phyloP scores from a whole-genome alignment of 2,888 invertebrate species.

The Harpagoxenus sublaevis region DNA sequence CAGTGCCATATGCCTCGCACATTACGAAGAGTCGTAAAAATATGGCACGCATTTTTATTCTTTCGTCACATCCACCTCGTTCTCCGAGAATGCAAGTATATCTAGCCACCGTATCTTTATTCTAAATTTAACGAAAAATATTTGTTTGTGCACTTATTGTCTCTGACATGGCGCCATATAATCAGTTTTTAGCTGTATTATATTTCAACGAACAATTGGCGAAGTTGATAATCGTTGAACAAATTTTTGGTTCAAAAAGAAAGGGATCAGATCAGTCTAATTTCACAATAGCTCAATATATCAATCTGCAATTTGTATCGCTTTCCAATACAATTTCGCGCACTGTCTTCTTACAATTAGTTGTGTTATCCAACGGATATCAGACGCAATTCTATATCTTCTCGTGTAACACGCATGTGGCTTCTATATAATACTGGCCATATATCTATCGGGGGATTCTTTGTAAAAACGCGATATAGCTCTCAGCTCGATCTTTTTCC shows the following conservation, averaged over 20 bases:
- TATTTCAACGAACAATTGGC: not conserved
- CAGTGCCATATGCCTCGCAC: constrained; percentile 78
- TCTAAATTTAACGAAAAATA: not conserved
- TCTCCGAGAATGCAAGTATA: not conserved
- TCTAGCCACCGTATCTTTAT: not conserved
- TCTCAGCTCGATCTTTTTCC: constrained; percentile 40
- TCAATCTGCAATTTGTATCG: constrained; percentile 13
- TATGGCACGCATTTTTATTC: constrained; percentile 74
- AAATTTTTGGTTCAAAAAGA: not conserved
- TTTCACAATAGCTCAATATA: not conserved
- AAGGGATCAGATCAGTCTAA: not conserved
- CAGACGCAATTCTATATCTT: constrained; percentile 9
- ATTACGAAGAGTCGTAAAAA: constrained; percentile 79
- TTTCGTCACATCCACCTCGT: constrained; percentile 47
- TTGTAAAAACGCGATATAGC: constrained; percentile 45
- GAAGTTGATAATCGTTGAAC: not conserved
- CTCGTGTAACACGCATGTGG: constrained; percentile 33
- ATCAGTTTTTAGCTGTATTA: not conserved
- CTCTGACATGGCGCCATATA: not conserved
- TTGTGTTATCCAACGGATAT: not conserved
- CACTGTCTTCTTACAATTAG: not conserved
- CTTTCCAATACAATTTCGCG: not conserved
- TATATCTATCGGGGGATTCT: constrained; percentile 36
- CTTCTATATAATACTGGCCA: constrained; percentile 15
- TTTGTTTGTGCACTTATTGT: not conserved